phyloP scores from a whole-genome alignment of 2,888 invertebrate species.

The Polyommatus icarus region DNA sequence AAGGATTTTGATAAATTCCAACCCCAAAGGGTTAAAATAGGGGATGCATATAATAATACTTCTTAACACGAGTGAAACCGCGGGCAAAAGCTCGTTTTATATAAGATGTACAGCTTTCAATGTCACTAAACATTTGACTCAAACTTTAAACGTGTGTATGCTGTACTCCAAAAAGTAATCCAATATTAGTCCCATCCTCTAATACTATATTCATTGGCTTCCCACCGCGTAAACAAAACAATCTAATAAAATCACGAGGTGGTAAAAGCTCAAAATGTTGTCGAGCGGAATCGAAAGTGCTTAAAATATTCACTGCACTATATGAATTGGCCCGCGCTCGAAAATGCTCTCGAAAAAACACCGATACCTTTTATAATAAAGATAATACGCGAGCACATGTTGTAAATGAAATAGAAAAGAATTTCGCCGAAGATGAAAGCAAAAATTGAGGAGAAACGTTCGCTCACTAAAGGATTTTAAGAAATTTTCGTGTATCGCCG shows the following conservation, averaged over 20 bases:
- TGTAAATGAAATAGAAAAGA: slow-evolving; percentile 22
- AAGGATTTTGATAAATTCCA: too few species aligned
- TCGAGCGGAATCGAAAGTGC: neutral
- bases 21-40: too few species aligned
- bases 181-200: too few species aligned
- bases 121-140: neutral
- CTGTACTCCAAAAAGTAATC: too few species aligned
- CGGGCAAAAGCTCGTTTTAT: too few species aligned
- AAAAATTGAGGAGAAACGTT: slow-evolving; percentile 20
- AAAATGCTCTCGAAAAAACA: slow-evolving; percentile 5
- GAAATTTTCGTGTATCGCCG: slow-evolving; percentile 44
- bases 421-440: slow-evolving; percentile 25
- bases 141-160: too few species aligned
- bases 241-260: slow-evolving; percentile 8
- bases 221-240: neutral
- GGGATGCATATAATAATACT: too few species aligned
- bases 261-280: neutral
- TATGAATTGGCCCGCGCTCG: slow-evolving; percentile 2
- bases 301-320: slow-evolving; percentile 28
- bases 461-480: slow-evolving; percentile 40
- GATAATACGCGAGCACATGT: slow-evolving; percentile 7
- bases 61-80: too few species aligned
- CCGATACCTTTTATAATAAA: slow-evolving; percentile 26
- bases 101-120: too few species aligned
- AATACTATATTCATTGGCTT: neutral